Percentiles rank a stretch among this genome's conserved stretches.
Evolutionary conservation across 2,888 invertebrate species (phyloP).

Genomic region (Scaptomyza reducta): DNA sequence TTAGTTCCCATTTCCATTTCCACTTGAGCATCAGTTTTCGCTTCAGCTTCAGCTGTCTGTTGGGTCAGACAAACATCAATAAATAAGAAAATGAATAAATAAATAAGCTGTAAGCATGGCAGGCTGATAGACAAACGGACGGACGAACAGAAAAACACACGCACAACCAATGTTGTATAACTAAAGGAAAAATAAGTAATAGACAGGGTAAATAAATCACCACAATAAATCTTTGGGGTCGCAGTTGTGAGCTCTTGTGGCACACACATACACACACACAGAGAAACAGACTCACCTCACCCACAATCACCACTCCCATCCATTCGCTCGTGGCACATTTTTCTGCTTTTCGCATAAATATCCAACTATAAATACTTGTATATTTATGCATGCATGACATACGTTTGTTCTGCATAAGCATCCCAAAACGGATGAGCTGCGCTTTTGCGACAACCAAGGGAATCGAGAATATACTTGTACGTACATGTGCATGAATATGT

Average conservation of each 20-base stretch:
- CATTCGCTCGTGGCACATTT: conserved; percentile 53
- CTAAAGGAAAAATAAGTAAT: conserved; percentile 36
- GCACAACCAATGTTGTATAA: conserved; percentile 27
- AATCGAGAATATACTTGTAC: background rate
- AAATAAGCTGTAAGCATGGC: conserved; percentile 70
- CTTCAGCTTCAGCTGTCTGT: conserved; percentile 42
- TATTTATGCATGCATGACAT: conserved; percentile 79
- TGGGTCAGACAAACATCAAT: conserved; percentile 78
- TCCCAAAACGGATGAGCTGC: conserved; percentile 64
- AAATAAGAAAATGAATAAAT: conserved; percentile 81
- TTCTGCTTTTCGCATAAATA: conserved; percentile 67
- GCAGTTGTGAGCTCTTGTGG: conserved; percentile 62
- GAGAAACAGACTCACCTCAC: background rate
- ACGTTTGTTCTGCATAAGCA: conserved; percentile 69
- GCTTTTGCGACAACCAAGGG: conserved; percentile 31
- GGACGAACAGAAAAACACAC: conserved; percentile 14
- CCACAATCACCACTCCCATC: background rate
- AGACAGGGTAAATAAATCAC: conserved; percentile 71
- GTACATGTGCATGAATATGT: background rate
- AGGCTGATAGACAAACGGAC: conserved; percentile 38
- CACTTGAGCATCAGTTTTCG: background rate
- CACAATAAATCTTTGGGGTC: conserved; percentile 74
- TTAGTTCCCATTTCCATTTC: conserved; percentile 9
- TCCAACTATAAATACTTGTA: conserved; percentile 71
- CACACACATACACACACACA: conserved; percentile 12